Base-by-base conservation (phyloP, 2,113 vertebrate genomes). In the Trematomus loennbergii region DNA sequence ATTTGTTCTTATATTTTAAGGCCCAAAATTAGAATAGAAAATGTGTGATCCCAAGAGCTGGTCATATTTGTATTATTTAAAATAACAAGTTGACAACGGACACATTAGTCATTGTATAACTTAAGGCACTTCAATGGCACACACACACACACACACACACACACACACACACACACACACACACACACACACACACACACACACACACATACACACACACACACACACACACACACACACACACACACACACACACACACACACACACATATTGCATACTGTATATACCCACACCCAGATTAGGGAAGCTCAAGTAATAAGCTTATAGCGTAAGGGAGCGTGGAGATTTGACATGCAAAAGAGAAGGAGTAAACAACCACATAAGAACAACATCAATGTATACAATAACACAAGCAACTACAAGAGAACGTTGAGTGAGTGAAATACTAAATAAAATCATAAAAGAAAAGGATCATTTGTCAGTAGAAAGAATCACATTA, bases 301-400 rank as follows among this genome's bases (percentile, higher is more conserved):
- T 92, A 92, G 71, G 81, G 63, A 74, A 91, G 87, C 80, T 91
- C 80, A 80, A 15, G 80, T 91, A 91, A 93, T 92, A 88, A 89
- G 89, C 54, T 93, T 92, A 92, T 65, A 89, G 82, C 20, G 80
- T 57, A 62, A 67, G 53, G 74, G 79, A 89, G 71, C 49, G n/a
- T 90, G 84, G 67, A 87, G 83, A 84, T 86, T 79, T 82, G 52
- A 89, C 81, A 87, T 87, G 64, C 29, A 12, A 40, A 78, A 67
- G 69, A 61, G 33, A 43, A 52, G 63, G 58, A 45, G 59, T 73
- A 88, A 91, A 75, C 65, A 85, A 50, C 54, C 54, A 75, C n/a
- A 52, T n/a, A 69, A 29, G 1, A 71, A 49, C 18, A 53, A 0
- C 20, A 62, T 29, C 13, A 16, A 54, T 50, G 10, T 48, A 5